phyloP scores from a whole-genome alignment of 2,888 invertebrate species.

The Incurvaria masculella region DNA sequence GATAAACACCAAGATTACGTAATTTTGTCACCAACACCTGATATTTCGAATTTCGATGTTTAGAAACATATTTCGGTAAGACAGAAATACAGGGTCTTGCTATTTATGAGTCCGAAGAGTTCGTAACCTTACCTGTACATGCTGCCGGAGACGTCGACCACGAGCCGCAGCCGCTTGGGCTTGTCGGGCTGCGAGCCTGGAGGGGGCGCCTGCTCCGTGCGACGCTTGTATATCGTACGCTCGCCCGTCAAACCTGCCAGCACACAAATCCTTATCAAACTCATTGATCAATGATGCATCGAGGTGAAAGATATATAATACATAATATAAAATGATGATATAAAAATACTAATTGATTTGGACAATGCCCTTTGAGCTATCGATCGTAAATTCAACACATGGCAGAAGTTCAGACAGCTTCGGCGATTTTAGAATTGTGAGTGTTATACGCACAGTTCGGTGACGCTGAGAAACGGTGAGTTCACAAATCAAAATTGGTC shows the following conservation, averaged over 20 bases:
- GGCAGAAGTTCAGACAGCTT: too few relatives aligned
- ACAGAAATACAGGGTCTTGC: background rate
- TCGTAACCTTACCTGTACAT: conserved; percentile 93
- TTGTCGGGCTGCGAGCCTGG: conserved; percentile 82
- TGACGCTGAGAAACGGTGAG: too few relatives aligned
- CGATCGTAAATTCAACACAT: too few relatives aligned
- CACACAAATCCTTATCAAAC: background rate
- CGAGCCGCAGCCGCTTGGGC: conserved; percentile 82
- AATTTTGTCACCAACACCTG: too few relatives aligned
- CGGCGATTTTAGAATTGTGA: too few relatives aligned
- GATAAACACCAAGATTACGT: too few relatives aligned
- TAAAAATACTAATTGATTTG: background rate
- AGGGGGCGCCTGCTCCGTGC: conserved; percentile 85
- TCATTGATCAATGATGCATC: background rate
- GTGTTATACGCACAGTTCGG: too few relatives aligned
- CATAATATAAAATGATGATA: background rate
- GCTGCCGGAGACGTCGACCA: conserved; percentile 93
- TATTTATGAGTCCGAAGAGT: too few relatives aligned
- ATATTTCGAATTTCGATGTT: background rate
- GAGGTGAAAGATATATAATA: background rate
- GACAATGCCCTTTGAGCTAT: too few relatives aligned
- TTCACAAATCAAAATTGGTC: too few relatives aligned
- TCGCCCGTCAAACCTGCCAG: conserved; percentile 78
- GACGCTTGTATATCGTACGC: conserved; percentile 81
- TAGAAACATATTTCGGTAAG: background rate